Base-by-base conservation (phyloP, 2,888 invertebrate species). In the Pristionchus mayeri region DNA sequence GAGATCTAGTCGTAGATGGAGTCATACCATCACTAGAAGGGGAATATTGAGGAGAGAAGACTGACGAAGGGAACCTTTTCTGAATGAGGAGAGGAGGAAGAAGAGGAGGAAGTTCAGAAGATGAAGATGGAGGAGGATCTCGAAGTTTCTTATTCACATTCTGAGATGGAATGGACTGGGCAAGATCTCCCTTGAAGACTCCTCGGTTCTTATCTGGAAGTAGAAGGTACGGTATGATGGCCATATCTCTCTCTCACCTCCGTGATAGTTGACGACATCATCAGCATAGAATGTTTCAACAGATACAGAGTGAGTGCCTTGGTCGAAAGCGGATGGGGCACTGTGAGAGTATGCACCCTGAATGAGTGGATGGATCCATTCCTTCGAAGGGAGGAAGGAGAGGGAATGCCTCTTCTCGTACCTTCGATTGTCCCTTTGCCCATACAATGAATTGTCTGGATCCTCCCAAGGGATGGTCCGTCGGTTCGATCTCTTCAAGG, bases 391-490 rank as follows among this genome's bases (percentile, higher is more conserved):
- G n/a, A n/a, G n/a, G n/a, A n/a, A n/a, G n/a, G n/a, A n/a, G n/a
- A n/a, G n/a, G n/a, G n/a, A n/a, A n/a, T n/a, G n/a, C 63, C 34
- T 44, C 13, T 30, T 27, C 24, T 50, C 78, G 50, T 67, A 87
- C 86, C 63, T 85, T 85, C 52, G 84, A 86, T 48, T 90, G 89
- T 24, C 91, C 91, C 78, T 92, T 92, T 18, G 92, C 90, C 89
- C 91, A 91, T 37, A 90, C 86, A 16, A 90, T 88, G 44, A 90
- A 86, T 16, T 90, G 85, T 37, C 87, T 86, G 30, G 89, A 89
- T 0, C 92, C 92, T 18, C 92, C 92, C 11, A 92, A 85, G 27
- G 92, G 92, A 76, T 92, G 92, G 60, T 92, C 92, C 0, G 92
- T 89, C n/a, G 92, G 92, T 71, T 92, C 92, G 80, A 91, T 90